phyloP scores from a whole-genome alignment of 1,140 invertebrate species.

The Grapholita molesta region DNA sequence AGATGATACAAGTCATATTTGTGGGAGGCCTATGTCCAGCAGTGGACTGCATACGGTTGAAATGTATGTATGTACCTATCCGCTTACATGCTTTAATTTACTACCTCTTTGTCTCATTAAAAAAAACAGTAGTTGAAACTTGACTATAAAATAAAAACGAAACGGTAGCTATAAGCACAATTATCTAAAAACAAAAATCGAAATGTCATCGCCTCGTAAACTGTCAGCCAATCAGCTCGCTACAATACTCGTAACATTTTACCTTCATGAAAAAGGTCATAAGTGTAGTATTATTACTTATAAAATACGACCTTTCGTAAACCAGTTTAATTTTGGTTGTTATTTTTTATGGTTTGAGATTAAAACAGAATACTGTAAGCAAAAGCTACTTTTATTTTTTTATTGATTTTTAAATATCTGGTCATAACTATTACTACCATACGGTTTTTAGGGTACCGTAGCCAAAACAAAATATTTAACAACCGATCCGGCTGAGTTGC shows the following conservation, averaged over 20 bases:
- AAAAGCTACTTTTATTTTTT: background rate
- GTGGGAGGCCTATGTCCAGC: too few species aligned
- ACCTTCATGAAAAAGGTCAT: background rate
- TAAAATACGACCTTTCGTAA: background rate
- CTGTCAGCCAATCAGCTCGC: background rate
- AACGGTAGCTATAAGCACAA: background rate
- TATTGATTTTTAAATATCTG: background rate
- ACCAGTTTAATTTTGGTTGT: too few species aligned
- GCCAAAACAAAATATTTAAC: too few species aligned
- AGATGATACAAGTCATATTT: too few species aligned
- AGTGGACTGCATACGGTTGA: too few species aligned
- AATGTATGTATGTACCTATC: too few species aligned
- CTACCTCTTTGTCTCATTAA: too few species aligned
- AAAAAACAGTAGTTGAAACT: too few species aligned
- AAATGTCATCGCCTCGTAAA: background rate
- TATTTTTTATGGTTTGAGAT: too few species aligned
- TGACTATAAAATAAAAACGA: background rate
- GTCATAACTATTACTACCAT: background rate
- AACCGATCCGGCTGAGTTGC: too few species aligned
- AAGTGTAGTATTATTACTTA: background rate
- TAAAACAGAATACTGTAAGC: background rate
- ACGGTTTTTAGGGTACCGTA: too few species aligned
- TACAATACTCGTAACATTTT: background rate
- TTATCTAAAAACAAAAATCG: background rate
- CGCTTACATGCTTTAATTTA: too few species aligned